Base-by-base conservation (phyloP, 2,888 invertebrate species). In the Chymomyza procnemis region DNA sequence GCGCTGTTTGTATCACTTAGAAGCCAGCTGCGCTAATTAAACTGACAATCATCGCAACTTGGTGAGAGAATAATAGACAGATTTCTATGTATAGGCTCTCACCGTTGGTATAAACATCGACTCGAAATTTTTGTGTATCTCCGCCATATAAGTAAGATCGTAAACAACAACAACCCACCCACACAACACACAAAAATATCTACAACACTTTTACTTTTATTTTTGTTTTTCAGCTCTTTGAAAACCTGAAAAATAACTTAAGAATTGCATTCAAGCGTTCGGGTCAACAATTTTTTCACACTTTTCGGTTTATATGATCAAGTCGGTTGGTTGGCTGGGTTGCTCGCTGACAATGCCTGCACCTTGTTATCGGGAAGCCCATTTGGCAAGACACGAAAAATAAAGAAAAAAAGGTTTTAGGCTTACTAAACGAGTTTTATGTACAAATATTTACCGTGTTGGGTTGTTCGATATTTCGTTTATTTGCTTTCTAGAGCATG, bases 401-500 rank as follows among this genome's bases (percentile, higher is more conserved):
- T 57, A 66, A 48, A 34, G 50, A 54, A 65, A 64, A 41, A 41
- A 12, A 2, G 12, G 34, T 41, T 41, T 41, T 41, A 41, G 34
- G 34, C 34, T 41, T 41, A 41, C 6, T 34, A 34, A n/a, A n/a
- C n/a, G n/a, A n/a, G n/a, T 12, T 3, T 12, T 41, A 41, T 41
- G 34, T 41, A 41, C 34, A 41, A 75, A 75, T 75, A 75, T 75
- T 76, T 76, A 64, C 16, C 8, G 5, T 50, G 64, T 54, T 64
- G 64, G 64, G 66, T 73, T 61, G 60, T 74, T 52, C 66, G 57
- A 60, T 71, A 3, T 64, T 66, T 48, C 56, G 66, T 69, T 48
- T 80, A 63, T 80, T 82, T 80, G 46, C 83, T 78, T 82, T 79
- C 78, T 75, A 78, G 41, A 41, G 14, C 65, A 47, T 58, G 18